A percentile compares a stretch with the other conserved stretches of the same genome.
Conservation (phyloP, 2,113 vertebrate species). For the Semicossyphus pulcher region DNA sequence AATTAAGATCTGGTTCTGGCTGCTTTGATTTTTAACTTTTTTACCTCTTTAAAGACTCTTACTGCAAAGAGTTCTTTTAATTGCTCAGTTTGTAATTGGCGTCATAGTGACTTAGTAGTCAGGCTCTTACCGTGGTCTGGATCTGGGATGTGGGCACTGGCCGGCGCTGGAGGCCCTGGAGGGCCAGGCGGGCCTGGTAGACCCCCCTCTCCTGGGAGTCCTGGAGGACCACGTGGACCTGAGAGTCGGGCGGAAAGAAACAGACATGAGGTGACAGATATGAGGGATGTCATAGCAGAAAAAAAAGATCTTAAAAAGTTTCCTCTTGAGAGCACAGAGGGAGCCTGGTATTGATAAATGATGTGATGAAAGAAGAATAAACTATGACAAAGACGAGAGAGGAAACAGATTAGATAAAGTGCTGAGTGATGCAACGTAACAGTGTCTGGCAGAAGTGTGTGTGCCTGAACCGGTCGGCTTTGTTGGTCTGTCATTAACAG, state of each 20-base stretch:
- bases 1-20: too few species aligned
- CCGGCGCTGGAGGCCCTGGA: conserved; percentile 68
- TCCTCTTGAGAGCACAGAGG: conserved; percentile 9
- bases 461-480: conserved; percentile 31
- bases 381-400: conserved; percentile 36
- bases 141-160: conserved; percentile 71
- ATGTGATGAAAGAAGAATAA: conserved; percentile 17
- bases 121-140: conserved; percentile 77
- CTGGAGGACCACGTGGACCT: conserved; percentile 87
- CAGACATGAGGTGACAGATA: conserved; percentile 13
- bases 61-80: too few species aligned
- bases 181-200: conserved; percentile 87
- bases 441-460: conserved; percentile 9
- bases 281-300: neutral
- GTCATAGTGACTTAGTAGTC: neutral
- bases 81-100: too few species aligned
- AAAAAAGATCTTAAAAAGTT: neutral
- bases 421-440: conserved; percentile 30
- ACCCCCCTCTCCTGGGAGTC: conserved; percentile 89
- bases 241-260: conserved; percentile 52
- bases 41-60: too few species aligned
- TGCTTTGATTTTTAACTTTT: too few species aligned
- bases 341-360: conserved; percentile 14
- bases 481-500: conserved; percentile 63
- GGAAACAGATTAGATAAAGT: conserved; percentile 43